Evolutionary conservation across 2,797 vertebrate species (phyloP), one percentile per base, ranked within the genome.

Genomic region (Hypotaenidia philippensis): DNA sequence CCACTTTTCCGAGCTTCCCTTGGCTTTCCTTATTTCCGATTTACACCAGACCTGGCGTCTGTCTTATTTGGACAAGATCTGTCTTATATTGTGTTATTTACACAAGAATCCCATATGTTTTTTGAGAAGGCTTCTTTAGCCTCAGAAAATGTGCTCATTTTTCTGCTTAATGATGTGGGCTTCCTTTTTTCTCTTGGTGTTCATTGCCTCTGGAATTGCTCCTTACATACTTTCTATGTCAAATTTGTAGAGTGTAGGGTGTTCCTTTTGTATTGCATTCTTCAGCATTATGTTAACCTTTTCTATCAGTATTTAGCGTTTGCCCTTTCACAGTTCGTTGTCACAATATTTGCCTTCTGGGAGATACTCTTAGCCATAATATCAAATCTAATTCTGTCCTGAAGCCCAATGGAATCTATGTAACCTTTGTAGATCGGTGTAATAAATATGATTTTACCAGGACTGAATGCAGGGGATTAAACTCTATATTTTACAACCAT

Each of bases 291-390:
- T 76, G 45, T 76, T 97, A 95, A 96, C 94, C 94, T 97, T 96
- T 96, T 92, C 89, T 75, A 74, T 91, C 89, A 92, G 57, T 69
- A 78, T 95, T 96, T 86, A 69, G 53, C 92, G 50, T 92, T 81
- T 94, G 94, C 87, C 87, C 91, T 96, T 93, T 97, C 70, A 83
- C 87, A 91, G 82, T 79, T 86, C 40, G 3, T 85, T 95, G 94
- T 88, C 93, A 92, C 92, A 96, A 87, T 83, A 87, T 97, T 95
- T 96, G 86, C 64, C 89, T 94, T 92, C 78, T 83, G 92, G 83
- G 92, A 94, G 68, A 80, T 68, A 79, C 44, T 85, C 50, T 72
- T 69, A 83, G 57, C 55, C 2, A 4, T 83, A 92, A 91, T 87
- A 96, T 81, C 82, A 91, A 88, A 95, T 85, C 92, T 81, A 91